Evolutionary conservation across 2,888 invertebrate genomes (phyloP).

Genomic region (Serripes groenlandicus): DNA sequence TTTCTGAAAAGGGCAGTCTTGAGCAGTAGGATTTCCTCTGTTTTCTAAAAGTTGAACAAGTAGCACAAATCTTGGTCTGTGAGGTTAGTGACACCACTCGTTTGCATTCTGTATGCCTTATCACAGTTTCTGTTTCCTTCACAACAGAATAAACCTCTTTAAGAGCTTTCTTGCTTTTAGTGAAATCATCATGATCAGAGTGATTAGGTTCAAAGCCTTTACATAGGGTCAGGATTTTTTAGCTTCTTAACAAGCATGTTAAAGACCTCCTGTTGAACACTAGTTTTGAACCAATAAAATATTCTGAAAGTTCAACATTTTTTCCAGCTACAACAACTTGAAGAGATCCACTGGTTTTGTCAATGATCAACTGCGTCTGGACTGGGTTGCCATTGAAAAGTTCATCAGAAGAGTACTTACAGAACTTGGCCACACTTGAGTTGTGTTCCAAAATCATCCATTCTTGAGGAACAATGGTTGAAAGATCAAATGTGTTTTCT

Average conservation of each 20-base stretch:
- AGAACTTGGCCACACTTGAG: not conserved
- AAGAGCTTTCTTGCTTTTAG: not conserved
- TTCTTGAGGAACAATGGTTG: not conserved
- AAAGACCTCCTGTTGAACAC: not conserved
- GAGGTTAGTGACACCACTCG: not conserved
- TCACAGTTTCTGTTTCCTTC: not conserved
- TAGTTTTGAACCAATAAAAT: not conserved
- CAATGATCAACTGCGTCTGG: not conserved
- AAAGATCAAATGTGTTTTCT: not conserved
- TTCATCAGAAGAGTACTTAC: not conserved
- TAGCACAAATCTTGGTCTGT: not conserved
- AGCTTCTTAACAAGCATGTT: not conserved
- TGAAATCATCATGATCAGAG: not conserved
- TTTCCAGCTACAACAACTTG: not conserved
- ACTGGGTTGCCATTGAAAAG: not conserved
- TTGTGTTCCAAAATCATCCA: not conserved
- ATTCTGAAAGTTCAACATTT: not conserved
- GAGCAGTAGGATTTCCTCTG: not conserved
- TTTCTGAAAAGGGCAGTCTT: not conserved
- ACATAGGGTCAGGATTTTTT: not conserved
- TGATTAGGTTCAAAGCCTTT: not conserved
- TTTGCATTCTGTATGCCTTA: not conserved
- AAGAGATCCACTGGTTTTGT: not conserved
- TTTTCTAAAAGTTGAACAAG: not conserved
- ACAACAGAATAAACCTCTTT: not conserved